Conservation (phyloP, 2,888 invertebrate genomes). For the Abscondita cerata region DNA sequence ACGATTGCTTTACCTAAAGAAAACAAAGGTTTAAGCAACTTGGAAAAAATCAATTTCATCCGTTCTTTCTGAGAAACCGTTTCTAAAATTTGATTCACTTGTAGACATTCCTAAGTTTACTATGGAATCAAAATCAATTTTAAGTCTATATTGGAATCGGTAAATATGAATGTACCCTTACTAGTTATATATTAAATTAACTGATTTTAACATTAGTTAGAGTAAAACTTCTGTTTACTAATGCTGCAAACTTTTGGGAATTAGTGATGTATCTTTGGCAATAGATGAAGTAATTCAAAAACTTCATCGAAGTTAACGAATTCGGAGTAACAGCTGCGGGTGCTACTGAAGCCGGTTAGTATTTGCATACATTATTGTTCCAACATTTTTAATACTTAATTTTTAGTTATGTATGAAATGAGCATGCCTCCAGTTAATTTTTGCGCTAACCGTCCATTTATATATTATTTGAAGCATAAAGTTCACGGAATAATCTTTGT, state of each 20-base stretch:
- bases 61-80: slow-evolving; percentile 24
- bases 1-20: slow-evolving; percentile 39
- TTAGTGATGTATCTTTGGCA: slow-evolving; percentile 32
- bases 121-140: slow-evolving; percentile 2
- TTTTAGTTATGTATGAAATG: background rate
- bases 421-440: slow-evolving; percentile 1
- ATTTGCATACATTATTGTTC: too few relatives aligned
- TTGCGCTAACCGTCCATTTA: slow-evolving; percentile 17
- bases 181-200: background rate
- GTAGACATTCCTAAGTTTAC: slow-evolving; percentile 41
- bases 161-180: background rate
- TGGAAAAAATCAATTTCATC: slow-evolving; percentile 30
- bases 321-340: slow-evolving; percentile 56
- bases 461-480: slow-evolving; percentile 12
- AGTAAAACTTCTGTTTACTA: slow-evolving; percentile 29
- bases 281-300: slow-evolving; percentile 53
- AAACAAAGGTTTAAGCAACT: slow-evolving; percentile 26
- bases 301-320: slow-evolving; percentile 54
- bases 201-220: slow-evolving; percentile 26
- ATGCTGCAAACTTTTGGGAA: slow-evolving; percentile 46
- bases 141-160: background rate
- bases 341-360: slow-evolving; percentile 36
- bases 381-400: too few relatives aligned
- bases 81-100: slow-evolving; percentile 23
- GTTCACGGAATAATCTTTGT: slow-evolving; percentile 1